Evolutionary conservation across 2,113 vertebrate species (phyloP), one percentile per base, ranked within the genome.

Genomic region (Oryzias woworae): DNA sequence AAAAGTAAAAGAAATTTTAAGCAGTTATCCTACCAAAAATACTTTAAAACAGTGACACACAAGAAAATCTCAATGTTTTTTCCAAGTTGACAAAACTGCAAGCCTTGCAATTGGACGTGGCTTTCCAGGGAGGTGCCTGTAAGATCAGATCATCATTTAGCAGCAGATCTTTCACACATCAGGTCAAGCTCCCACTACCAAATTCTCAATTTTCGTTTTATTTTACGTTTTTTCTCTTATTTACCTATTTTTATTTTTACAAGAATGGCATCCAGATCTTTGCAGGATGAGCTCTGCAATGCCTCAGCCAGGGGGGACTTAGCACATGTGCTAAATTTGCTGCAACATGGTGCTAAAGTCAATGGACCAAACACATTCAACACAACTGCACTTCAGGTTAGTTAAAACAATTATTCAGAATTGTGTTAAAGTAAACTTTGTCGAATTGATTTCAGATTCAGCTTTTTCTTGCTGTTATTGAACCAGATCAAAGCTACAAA

Each of bases 341-440:
- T 98, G 89, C 80, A 93, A 90, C 92, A 83, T 84, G 94, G 94
- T 90, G 90, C 92, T 85, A 88, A 95, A 89, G 94, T 95, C 86
- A 95, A 96, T 93, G 93, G 92, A 76, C 85, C 74, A 72, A 98
- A 97, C 89, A 83, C 36, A 82, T 95, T 87, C 88, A 92, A 92
- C 78, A 96, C 95, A 85, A 98, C 95, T 87, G 87, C 96, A 78
- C 81, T 98, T 83, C 96, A 98, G 96, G 96, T 98, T 89, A 85
- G 96, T 95, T 89, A 1, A 43, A 59, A 28, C 4, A 5, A 5
- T 1, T 56, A 36, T 68, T 58, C 2, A 52, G 1, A 49, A 48
- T 22, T 1, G 2, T 62, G 12, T 69, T 0, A 0, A 44, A 20
- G 49, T 22, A n/a, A 53, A 49, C 0, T 60, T 49, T 1, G 14